These are phyloP conservation scores for Pseudoips prasinana DNA, from an alignment of 2,888 invertebrate species.

Conservation along the genomic window DNA sequence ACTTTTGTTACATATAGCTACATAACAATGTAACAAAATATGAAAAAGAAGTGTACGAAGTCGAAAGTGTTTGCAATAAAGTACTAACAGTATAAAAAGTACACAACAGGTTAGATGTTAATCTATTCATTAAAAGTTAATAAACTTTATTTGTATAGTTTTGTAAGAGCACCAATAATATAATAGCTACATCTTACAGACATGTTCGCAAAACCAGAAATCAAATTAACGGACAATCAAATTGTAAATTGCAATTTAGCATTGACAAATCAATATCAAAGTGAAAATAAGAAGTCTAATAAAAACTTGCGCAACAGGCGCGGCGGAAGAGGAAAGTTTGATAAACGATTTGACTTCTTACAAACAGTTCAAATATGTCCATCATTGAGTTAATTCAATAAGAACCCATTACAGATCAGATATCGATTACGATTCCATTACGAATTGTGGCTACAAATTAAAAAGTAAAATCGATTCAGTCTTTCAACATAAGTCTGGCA, in stretches of 20 bases:
- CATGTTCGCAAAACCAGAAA: too few species aligned
- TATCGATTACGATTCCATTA: slow-evolving; percentile 28
- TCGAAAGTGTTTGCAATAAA: too few species aligned
- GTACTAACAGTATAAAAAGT: too few species aligned
- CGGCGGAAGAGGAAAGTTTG: slow-evolving; percentile 36
- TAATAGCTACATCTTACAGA: too few species aligned
- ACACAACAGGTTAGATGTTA: too few species aligned
- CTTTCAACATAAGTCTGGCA: slow-evolving; percentile 23
- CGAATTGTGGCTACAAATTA: slow-evolving; percentile 21
- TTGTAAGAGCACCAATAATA: too few species aligned
- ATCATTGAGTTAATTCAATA: slow-evolving; percentile 30
- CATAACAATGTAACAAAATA: too few species aligned
- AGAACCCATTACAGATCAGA: slow-evolving; percentile 20
- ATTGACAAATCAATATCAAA: slow-evolving; percentile 39
- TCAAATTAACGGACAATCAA: slow-evolving; percentile 23
- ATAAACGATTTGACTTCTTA: slow-evolving; percentile 34
- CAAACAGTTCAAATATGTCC: slow-evolving; percentile 27
- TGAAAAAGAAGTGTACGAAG: too few species aligned
- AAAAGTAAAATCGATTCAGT: slow-evolving; percentile 20
- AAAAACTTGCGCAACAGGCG: slow-evolving; percentile 23
- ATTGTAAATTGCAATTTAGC: slow-evolving; percentile 34
- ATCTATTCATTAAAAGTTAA: slow-evolving; percentile 10
- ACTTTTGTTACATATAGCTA: too few species aligned
- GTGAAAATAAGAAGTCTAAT: slow-evolving; percentile 32
- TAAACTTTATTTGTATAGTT: too few species aligned